Conservation (phyloP, 2,797 vertebrate species). For the Dallia pectoralis region DNA sequence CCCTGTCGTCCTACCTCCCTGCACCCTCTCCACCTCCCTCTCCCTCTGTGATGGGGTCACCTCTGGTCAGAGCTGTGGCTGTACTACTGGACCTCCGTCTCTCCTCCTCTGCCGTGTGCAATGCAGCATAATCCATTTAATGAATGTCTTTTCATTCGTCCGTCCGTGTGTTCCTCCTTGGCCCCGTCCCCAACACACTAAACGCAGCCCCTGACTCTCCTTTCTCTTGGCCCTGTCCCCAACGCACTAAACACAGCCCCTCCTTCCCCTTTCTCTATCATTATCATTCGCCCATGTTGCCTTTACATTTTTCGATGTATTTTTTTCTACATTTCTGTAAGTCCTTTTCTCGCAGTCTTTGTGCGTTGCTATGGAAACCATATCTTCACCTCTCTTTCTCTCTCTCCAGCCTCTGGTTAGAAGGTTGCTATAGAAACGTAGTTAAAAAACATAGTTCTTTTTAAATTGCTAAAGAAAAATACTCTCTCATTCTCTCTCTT, state of each 20-base stretch:
- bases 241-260: neutral
- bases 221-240: slow-evolving; percentile 5
- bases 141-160: neutral
- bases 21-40: neutral
- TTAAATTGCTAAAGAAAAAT: slow-evolving; percentile 65
- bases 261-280: slow-evolving; percentile 23
- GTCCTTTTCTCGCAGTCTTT: slow-evolving; percentile 54
- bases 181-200: neutral
- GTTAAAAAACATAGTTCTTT: slow-evolving; percentile 80
- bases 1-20: neutral
- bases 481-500: slow-evolving; percentile 42
- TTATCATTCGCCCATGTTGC: slow-evolving; percentile 33
- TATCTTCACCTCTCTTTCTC: slow-evolving; percentile 56
- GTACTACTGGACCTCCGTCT: neutral
- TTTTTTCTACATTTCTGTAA: slow-evolving; percentile 59
- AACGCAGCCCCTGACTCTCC: neutral
- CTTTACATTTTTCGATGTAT: slow-evolving; percentile 50
- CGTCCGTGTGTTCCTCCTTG: slow-evolving; percentile 1
- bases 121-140: slow-evolving; percentile 6
- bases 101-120: neutral
- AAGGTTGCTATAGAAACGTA: slow-evolving; percentile 81
- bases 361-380: slow-evolving; percentile 74
- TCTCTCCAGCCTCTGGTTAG: slow-evolving; percentile 69
- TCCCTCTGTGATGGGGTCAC: slow-evolving; percentile 5
- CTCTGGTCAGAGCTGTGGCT: neutral